These are phyloP conservation scores for Acanthosepion esculentum DNA, from an alignment of 2,888 invertebrate species.

Conservation along the genomic window DNA sequence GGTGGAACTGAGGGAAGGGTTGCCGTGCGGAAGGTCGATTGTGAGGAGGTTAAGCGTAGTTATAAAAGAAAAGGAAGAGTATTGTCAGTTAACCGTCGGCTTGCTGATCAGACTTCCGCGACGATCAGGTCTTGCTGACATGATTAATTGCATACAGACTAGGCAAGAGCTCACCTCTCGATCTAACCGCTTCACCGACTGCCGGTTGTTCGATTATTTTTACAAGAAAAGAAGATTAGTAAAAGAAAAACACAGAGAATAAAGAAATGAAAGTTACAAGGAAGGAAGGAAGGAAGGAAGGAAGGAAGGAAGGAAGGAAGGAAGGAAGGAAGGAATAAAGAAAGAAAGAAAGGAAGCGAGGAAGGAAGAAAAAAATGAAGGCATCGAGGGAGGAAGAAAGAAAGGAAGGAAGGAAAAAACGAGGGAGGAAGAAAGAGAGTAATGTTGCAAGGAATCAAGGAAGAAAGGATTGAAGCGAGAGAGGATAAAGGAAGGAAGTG, in stretches of 20 bases:
- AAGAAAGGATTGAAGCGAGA: too few relatives aligned
- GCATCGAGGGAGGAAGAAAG: rapidly evolving
- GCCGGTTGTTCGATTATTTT: not conserved
- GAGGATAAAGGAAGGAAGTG: not conserved
- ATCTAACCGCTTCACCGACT: not conserved
- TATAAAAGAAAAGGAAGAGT: not conserved
- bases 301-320: rapidly evolving
- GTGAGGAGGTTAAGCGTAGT: not conserved
- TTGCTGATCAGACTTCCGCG: not conserved
- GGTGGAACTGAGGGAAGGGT: not conserved
- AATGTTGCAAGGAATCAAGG: too few relatives aligned
- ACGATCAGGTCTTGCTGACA: not conserved
- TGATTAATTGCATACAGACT: not conserved
- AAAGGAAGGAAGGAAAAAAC: not conserved
- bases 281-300: not conserved
- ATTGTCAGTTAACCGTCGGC: conserved; percentile 5
- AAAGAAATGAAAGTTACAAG: not conserved
- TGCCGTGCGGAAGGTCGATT: not conserved
- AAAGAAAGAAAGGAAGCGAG: rapidly evolving
- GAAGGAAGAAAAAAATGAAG: rapidly evolving
- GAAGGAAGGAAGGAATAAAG: not conserved
- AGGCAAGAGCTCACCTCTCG: not conserved
- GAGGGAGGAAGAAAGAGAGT: not conserved
- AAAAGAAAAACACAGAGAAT: not conserved
- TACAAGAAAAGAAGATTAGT: not conserved